Conservation (phyloP, 1,140 invertebrate genomes). For the Aphelenchoides avenae region DNA sequence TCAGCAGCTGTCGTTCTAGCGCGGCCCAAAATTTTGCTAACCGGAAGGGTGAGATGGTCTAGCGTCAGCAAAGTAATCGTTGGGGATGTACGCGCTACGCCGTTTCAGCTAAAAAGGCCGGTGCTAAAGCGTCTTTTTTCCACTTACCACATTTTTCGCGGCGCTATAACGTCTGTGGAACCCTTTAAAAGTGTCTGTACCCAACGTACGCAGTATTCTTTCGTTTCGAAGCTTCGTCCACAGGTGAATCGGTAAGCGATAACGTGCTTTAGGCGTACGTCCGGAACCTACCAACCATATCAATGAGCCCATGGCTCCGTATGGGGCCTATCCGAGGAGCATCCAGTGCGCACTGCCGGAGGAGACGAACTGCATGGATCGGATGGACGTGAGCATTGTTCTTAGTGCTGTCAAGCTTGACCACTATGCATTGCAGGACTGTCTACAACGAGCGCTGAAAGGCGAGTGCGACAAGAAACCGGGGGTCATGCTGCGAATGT, state of each 20-base stretch:
- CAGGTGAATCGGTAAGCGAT: neutral
- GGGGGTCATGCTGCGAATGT: conserved; percentile 24
- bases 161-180: too few relatives aligned
- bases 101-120: too few relatives aligned
- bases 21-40: too few relatives aligned
- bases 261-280: neutral
- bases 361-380: conserved; percentile 22
- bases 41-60: too few relatives aligned
- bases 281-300: neutral
- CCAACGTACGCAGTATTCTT: neutral
- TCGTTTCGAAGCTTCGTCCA: neutral
- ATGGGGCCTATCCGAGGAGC: neutral
- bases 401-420: conserved; percentile 1
- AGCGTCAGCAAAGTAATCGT: too few relatives aligned
- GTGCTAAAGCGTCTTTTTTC: too few relatives aligned
- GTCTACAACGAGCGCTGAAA: conserved; percentile 14
- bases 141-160: too few relatives aligned
- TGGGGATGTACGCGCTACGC: too few relatives aligned
- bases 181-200: too few relatives aligned
- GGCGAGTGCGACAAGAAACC: conserved; percentile 31
- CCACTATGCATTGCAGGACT: conserved; percentile 17
- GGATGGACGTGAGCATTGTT: conserved; percentile 10
- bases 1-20: too few relatives aligned
- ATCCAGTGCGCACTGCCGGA: conserved; percentile 18
- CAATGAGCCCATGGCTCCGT: neutral